Evolutionary conservation across 2,797 vertebrate species (phyloP).

Genomic region (Pseudochirops corinnae): DNA sequence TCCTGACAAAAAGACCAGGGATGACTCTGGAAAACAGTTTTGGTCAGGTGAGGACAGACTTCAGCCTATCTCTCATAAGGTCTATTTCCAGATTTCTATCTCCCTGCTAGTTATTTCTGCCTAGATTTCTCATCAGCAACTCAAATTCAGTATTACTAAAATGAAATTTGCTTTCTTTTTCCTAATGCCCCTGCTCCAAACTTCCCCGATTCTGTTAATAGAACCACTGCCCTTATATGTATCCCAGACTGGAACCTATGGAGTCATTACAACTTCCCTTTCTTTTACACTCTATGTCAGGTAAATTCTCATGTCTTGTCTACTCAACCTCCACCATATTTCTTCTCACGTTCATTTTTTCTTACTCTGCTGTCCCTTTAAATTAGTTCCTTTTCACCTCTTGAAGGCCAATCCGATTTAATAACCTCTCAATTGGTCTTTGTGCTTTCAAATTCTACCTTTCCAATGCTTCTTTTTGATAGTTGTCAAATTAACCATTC

Average conservation of each 20-base stretch:
- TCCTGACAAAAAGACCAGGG: too few relatives aligned
- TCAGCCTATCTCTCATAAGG: too few relatives aligned
- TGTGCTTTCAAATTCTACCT: background rate
- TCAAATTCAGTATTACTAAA: too few relatives aligned
- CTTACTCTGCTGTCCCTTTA: too few relatives aligned
- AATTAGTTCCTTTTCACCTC: background rate
- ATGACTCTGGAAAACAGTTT: too few relatives aligned
- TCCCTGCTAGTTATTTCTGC: too few relatives aligned
- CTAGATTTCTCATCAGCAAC: too few relatives aligned
- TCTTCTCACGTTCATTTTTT: background rate
- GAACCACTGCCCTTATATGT: background rate
- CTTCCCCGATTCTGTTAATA: background rate
- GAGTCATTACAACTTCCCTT: background rate
- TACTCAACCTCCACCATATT: background rate
- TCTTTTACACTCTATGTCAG: background rate
- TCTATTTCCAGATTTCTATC: too few relatives aligned
- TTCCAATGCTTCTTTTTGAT: background rate
- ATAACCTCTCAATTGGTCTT: background rate
- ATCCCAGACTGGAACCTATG: background rate
- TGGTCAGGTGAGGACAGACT: too few relatives aligned
- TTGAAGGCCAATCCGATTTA: background rate
- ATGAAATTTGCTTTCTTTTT: background rate
- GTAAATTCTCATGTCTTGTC: background rate
- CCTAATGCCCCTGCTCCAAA: background rate
- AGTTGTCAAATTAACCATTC: background rate